Percentiles rank a stretch among this genome's conserved stretches.
phyloP scores from a whole-genome alignment of 2,113 vertebrate genomes.

The Ramphastos sulfuratus region DNA sequence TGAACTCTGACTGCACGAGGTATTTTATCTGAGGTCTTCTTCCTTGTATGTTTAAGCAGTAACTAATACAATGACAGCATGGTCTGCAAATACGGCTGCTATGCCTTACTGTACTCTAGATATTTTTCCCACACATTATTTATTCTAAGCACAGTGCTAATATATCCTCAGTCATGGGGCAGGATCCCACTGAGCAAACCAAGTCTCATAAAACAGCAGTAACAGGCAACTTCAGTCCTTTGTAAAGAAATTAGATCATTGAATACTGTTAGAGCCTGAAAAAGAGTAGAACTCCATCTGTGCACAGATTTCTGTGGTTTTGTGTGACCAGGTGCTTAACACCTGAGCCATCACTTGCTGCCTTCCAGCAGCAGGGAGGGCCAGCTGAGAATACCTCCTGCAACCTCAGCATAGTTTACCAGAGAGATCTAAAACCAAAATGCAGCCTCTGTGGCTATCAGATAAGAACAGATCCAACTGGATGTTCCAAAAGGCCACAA shows the following conservation, averaged over 20 bases:
- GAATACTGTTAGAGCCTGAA: neutral
- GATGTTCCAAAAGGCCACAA: neutral
- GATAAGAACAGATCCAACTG: neutral
- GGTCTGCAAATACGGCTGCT: slow-evolving; percentile 4
- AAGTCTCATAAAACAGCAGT: slow-evolving; percentile 49
- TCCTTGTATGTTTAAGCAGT: neutral
- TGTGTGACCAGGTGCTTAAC: neutral
- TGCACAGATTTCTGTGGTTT: neutral
- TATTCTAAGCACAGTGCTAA: slow-evolving; percentile 18
- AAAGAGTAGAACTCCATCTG: slow-evolving; percentile 37
- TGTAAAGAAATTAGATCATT: slow-evolving; percentile 16
- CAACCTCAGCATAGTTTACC: accelerated
- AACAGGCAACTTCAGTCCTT: slow-evolving; percentile 23
- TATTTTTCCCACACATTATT: neutral
- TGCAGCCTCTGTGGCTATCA: neutral
- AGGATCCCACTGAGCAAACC: slow-evolving; percentile 51
- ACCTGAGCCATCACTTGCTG: neutral
- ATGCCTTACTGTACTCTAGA: neutral
- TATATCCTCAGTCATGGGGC: neutral
- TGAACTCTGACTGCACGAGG: neutral
- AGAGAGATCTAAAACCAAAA: neutral
- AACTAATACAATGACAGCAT: neutral
- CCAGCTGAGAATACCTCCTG: slow-evolving; percentile 10
- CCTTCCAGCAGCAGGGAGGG: neutral
- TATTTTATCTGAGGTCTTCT: neutral